Evolutionary conservation across 2,113 vertebrate genomes (phyloP), one percentile per base, ranked within the genome.

Genomic region (Muntiacus muntjak): DNA sequence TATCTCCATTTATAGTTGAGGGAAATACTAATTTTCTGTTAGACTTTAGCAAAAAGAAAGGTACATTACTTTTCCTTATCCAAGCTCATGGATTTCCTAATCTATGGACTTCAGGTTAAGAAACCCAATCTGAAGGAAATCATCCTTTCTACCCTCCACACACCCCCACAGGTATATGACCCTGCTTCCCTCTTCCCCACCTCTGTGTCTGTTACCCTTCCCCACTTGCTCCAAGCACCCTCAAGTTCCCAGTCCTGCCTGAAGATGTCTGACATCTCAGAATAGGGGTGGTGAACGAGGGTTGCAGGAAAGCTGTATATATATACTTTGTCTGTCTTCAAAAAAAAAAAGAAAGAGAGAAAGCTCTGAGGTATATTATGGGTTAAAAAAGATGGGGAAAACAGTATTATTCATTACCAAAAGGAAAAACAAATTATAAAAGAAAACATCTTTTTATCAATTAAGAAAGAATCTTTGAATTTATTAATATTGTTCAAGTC

Each of bases 401-500:
- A 74, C 55, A 14, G 55, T 57, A 74, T 76, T 47, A 54, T 60
- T 89, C n/a, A 89, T 78, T 94, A 55, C 43, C 43, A 74, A 89
- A 52, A 95, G 67, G 88, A 30, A 97, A 82, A 94, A 40, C 33
- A 95, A 79, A 86, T 62, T 86, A 55, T 71, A 79, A 95, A 82
- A 91, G 43, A 84, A 94, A 87, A 58, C 19, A 43, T 33, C 43
- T 91, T 82, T 94, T 82, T 94, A 47, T 95, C 54, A 43, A 26
- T 89, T 93, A 95, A 58, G 23, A 82, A 96, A 85, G 11, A 86
- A 58, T 26, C 12, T 86, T 94, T 92, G 55, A 89, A 36, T 87
- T 96, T 54, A 62, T 87, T 64, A 64, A 92, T 96, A 92, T 92
- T 87, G 21, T 54, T 97, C 96, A 87, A 64, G 79, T 62, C 21